These are phyloP conservation scores for Pseudolycoriella hygida DNA, from an alignment of 2,888 invertebrate species.

Conservation along the genomic window DNA sequence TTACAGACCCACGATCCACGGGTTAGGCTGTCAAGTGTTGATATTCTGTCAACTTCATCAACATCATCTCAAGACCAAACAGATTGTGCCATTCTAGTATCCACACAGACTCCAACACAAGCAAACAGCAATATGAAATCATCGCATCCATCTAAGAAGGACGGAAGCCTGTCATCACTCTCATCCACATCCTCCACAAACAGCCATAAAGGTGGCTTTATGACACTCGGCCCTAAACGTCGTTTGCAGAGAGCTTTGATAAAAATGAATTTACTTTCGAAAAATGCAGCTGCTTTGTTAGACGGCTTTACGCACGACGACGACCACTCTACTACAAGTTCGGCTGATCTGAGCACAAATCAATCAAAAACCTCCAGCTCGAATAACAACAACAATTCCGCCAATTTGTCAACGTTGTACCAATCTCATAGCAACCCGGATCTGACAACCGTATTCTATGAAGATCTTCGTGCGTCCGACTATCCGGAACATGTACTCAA, in stretches of 20 bases:
- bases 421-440: conserved; percentile 84
- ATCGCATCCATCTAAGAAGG: neutral
- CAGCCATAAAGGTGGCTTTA: conserved; percentile 57
- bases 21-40: conserved; percentile 54
- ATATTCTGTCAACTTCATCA: conserved; percentile 28
- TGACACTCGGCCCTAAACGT: conserved; percentile 76
- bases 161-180: neutral
- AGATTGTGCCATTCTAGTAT: conserved; percentile 24
- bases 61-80: conserved; percentile 19
- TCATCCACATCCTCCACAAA: conserved; percentile 35
- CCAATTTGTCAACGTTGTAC: conserved; percentile 37
- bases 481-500: conserved; percentile 95
- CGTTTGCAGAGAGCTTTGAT: conserved; percentile 69
- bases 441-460: conserved; percentile 60
- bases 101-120: conserved; percentile 32
- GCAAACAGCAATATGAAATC: neutral
- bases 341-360: conserved; percentile 1
- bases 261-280: conserved; percentile 78
- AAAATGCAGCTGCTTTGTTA: conserved; percentile 45
- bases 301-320: conserved; percentile 13
- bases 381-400: conserved; percentile 20
- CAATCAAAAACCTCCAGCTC: conserved; percentile 15
- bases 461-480: conserved; percentile 60
- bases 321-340: neutral
- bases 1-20: conserved; percentile 12